phyloP scores from a whole-genome alignment of 2,888 invertebrate species.

The Eilema griseolum region DNA sequence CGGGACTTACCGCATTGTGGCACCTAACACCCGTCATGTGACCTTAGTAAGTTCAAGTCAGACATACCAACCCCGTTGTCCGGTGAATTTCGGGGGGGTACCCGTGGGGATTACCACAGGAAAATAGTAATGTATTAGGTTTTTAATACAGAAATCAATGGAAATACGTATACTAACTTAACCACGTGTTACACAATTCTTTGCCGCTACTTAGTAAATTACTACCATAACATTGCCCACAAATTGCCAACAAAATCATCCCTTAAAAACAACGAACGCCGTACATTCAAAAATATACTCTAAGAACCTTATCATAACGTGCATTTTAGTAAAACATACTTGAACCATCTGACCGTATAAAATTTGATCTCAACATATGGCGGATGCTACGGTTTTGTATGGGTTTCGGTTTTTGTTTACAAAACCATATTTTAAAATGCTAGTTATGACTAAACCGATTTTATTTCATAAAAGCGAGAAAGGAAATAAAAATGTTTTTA shows the following conservation, averaged over 20 bases:
- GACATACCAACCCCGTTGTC: too few species aligned
- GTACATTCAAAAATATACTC: constrained; percentile 1
- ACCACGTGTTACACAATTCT: constrained; percentile 8
- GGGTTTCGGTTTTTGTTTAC: constrained; percentile 55
- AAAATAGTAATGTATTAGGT: neutral
- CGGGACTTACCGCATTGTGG: too few species aligned
- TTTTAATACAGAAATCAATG: neutral
- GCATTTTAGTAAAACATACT: neutral
- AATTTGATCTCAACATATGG: constrained; percentile 70
- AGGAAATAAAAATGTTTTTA: neutral
- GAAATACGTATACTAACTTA: neutral
- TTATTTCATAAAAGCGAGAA: neutral
- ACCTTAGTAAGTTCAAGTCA: too few species aligned
- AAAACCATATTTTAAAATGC: constrained; percentile 38
- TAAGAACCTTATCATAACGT: neutral
- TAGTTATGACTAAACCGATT: constrained; percentile 22
- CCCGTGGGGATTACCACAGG: neutral
- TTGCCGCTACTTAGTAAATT: constrained; percentile 19
- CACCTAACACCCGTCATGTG: too few species aligned
- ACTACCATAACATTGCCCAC: constrained; percentile 19
- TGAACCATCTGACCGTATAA: constrained; percentile 57
- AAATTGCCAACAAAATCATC: constrained; percentile 19
- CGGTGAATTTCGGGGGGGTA: too few species aligned
- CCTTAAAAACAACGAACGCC: constrained; percentile 3
- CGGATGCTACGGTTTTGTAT: constrained; percentile 64